These are phyloP conservation scores for Deroplatys truncata DNA, from an alignment of 2,888 invertebrate species.

Conservation along the genomic window DNA sequence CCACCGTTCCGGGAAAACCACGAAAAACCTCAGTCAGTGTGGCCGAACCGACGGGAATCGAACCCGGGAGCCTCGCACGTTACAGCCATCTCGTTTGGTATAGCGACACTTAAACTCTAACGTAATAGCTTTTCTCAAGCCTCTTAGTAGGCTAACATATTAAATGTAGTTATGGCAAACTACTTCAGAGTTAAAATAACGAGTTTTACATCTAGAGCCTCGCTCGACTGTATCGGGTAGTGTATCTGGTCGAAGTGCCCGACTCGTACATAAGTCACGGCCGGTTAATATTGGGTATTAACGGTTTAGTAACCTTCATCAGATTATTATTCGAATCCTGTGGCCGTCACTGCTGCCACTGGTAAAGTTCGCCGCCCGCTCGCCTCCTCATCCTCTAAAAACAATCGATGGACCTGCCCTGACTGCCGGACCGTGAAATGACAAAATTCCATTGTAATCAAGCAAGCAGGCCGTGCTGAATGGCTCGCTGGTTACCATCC, in stretches of 20 bases:
- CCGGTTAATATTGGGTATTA: background rate
- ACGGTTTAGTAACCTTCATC: background rate
- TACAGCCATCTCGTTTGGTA: no score
- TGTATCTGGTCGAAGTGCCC: background rate
- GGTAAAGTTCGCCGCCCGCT: background rate
- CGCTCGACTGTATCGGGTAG: background rate
- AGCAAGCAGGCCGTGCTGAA: constrained; percentile 4
- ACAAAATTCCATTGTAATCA: constrained; percentile 19
- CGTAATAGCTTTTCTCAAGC: no score
- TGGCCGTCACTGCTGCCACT: background rate
- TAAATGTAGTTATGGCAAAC: background rate
- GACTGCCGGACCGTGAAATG: constrained; percentile 9
- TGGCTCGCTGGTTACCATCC: background rate
- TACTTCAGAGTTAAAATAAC: background rate
- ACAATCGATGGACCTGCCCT: constrained; percentile 13
- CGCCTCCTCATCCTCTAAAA: background rate
- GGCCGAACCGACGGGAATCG: no score
- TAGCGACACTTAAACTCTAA: no score
- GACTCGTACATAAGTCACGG: background rate
- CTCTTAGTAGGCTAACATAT: background rate
- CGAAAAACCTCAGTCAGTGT: no score
- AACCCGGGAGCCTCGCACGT: no score
- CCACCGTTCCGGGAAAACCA: no score
- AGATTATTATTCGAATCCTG: background rate
- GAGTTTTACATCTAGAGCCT: background rate